Percentiles rank a stretch among this genome's conserved stretches.
Conservation (phyloP, 2,113 vertebrate species). For the Lasiurus cinereus region DNA sequence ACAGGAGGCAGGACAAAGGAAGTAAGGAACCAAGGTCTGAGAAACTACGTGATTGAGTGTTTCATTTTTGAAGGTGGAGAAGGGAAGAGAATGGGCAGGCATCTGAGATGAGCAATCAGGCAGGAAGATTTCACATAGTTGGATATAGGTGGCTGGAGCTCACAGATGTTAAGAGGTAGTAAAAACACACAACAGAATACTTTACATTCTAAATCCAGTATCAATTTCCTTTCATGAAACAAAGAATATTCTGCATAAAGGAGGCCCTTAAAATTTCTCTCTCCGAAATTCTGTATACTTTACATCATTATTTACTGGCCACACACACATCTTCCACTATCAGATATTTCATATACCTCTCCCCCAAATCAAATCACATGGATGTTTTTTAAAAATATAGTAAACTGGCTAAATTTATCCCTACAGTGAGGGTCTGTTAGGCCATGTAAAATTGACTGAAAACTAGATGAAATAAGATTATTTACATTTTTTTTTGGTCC, state of each 20-base stretch:
- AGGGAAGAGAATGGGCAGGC: background rate
- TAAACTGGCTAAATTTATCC: background rate
- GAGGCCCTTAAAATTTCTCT: background rate
- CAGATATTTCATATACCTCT: background rate
- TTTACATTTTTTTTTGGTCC: background rate
- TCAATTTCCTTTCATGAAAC: background rate
- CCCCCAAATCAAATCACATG: background rate
- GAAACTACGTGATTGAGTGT: background rate
- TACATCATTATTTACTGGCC: background rate
- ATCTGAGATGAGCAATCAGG: background rate
- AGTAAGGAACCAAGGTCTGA: background rate
- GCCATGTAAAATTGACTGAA: slow-evolving; percentile 37
- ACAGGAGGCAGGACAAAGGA: background rate
- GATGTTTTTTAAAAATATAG: background rate
- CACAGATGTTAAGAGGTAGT: background rate
- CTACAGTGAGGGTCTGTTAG: slow-evolving; percentile 16
- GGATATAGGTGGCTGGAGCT: background rate
- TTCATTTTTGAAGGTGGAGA: background rate
- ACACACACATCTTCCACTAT: background rate
- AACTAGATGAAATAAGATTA: slow-evolving; percentile 18
- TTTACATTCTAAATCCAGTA: background rate
- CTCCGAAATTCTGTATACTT: background rate
- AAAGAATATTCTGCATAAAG: background rate
- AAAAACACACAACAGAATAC: background rate
- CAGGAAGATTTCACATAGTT: background rate